A percentile compares a stretch with the other conserved stretches of the same genome.
Evolutionary conservation across 2,888 invertebrate genomes (phyloP).

Genomic region (Dynastes tityus): DNA sequence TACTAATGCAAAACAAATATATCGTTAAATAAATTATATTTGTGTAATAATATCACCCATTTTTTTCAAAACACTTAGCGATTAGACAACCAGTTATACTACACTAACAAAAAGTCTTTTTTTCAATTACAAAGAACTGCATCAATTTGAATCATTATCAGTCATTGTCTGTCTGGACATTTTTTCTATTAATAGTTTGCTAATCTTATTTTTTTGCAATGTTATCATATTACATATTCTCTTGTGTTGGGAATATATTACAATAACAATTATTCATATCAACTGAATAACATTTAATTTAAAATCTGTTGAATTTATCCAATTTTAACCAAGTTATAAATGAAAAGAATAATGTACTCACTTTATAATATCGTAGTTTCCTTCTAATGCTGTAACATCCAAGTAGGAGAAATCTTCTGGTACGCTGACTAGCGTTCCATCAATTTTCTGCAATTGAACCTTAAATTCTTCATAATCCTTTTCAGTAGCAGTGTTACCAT

Average conservation of each 20-base stretch:
- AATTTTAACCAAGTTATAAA: conserved; percentile 25
- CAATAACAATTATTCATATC: not conserved
- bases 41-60: too few relatives aligned
- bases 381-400: conserved; percentile 67
- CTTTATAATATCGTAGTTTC: conserved; percentile 64
- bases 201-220: conserved; percentile 10
- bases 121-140: not conserved
- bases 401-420: conserved; percentile 63
- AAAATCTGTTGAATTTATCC: not conserved
- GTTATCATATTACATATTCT: conserved; percentile 11
- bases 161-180: not conserved
- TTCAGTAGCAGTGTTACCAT: conserved; percentile 52
- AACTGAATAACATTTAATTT: not conserved
- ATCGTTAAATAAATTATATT: too few relatives aligned
- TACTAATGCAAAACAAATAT: too few relatives aligned
- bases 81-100: not conserved
- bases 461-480: conserved; percentile 63
- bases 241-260: not conserved
- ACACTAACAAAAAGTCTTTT: not conserved
- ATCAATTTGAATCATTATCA: conserved; percentile 10
- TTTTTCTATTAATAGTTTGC: conserved; percentile 27
- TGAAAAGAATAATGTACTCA: conserved; percentile 57
- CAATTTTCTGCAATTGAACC: conserved; percentile 65
- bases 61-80: not conserved
- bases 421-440: conserved; percentile 65